Evolutionary conservation across 1,140 invertebrate species (phyloP), one percentile per base, ranked within the genome.

Genomic region (Tetragnatha versicolor): DNA sequence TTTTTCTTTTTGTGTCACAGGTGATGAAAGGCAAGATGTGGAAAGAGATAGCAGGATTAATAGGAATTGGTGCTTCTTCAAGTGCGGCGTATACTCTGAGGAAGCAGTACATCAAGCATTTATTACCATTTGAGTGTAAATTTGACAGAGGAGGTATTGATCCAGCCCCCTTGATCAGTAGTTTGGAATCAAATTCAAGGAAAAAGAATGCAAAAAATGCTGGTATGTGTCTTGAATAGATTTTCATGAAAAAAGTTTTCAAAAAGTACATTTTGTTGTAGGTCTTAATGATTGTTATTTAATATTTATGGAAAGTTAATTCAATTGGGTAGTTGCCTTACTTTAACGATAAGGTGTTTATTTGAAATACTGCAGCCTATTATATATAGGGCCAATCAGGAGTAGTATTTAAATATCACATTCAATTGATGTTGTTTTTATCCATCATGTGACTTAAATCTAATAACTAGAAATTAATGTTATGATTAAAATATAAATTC

Each of bases 21-120:
- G 96, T 98, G 79, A 98, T 95, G 37, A 98, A 97, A 88, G 94
- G 94, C 84, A 99, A 99, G 87, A 94, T 94, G 76, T 99, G 97
- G 97, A 98, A 98, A 85, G 97, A 98, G 87, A 96, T 98, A 82
- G 96, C 96, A 58, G 93, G 93, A 47, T 87, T 93, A 65, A 88
- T 98, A 68, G 95, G 95, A 39, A 97, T 98, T 81, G 95, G 96
- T 53, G 94, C 95, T 14, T 98, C 95, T 51, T 98, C 96, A 79
- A 98, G 95, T 85, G 96, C 96, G 51, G 96, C 97, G 1, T 98
- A 98, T 84, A 98, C 96, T 27, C 88, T 98, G 53, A 90, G 96
- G 39, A 98, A 98, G 87, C 97, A 98, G 86, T 98, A 99, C 86
- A 97, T 95, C 72, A 98, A 98, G 87, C 97, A 97, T 87, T 87